These are phyloP conservation scores for Brotula barbata DNA, from an alignment of 2,797 vertebrate species.

Conservation along the genomic window DNA sequence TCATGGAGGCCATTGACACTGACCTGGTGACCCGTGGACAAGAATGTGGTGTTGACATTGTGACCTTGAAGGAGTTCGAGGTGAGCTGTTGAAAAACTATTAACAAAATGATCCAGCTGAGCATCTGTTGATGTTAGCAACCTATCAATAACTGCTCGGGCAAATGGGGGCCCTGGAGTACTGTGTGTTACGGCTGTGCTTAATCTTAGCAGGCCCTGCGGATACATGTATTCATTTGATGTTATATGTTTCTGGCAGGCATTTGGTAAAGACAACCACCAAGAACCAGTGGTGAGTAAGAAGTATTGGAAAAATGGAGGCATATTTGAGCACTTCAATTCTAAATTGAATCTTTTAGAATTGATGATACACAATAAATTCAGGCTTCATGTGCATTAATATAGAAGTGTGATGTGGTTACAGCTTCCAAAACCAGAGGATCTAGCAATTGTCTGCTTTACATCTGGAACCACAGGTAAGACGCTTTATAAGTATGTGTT, in stretches of 20 bases:
- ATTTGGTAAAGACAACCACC: slow-evolving; percentile 71
- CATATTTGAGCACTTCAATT: background rate
- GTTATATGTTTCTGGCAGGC: slow-evolving; percentile 55
- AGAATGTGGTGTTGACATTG: slow-evolving; percentile 83
- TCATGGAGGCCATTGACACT: slow-evolving; percentile 85
- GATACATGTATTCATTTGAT: background rate
- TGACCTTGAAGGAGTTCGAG: slow-evolving; percentile 87
- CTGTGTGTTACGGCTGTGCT: too few species aligned
- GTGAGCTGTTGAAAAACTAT: slow-evolving; percentile 67
- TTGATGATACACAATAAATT: background rate
- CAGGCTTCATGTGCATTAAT: slow-evolving; percentile 7
- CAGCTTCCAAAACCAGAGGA: slow-evolving; percentile 91
- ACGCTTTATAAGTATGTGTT: background rate
- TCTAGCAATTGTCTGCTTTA: slow-evolving; percentile 94
- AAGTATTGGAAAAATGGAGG: background rate
- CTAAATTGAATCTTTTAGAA: background rate
- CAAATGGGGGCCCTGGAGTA: too few species aligned
- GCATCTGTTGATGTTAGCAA: background rate
- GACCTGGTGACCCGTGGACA: slow-evolving; percentile 84
- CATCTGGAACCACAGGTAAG: slow-evolving; percentile 96
- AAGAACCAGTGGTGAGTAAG: slow-evolving; percentile 72
- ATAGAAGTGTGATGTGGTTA: slow-evolving; percentile 47
- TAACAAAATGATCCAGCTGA: background rate
- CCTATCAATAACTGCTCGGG: background rate
- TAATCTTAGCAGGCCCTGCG: background rate